Percentiles rank a stretch among this genome's conserved stretches.
phyloP scores from a whole-genome alignment of 2,888 invertebrate species.

The Pocota personata region DNA sequence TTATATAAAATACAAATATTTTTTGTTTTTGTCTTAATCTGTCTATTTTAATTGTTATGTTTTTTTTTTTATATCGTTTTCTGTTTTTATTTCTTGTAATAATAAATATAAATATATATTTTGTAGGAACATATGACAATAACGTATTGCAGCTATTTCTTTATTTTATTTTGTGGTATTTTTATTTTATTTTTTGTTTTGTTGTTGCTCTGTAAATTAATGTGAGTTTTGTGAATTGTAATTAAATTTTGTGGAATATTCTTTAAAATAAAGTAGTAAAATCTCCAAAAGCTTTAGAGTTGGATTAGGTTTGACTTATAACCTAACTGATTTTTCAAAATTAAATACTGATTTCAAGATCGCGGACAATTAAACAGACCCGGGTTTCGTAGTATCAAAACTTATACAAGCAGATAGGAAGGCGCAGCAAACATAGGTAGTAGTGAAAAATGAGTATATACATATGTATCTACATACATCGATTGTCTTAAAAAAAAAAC shows the following conservation, averaged over 20 bases:
- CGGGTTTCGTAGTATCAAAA: too few relatives aligned
- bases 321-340: too few relatives aligned
- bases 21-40: conserved; percentile 51
- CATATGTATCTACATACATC: too few relatives aligned
- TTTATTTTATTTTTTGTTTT: conserved; percentile 68
- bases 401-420: too few relatives aligned
- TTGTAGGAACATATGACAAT: conserved; percentile 83
- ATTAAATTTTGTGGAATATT: conserved; percentile 21
- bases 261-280: background rate
- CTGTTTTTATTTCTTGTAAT: conserved; percentile 67
- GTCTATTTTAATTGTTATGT: conserved; percentile 69
- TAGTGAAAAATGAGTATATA: too few relatives aligned
- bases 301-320: background rate
- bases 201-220: conserved; percentile 68
- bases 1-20: conserved; percentile 73
- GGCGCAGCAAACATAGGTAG: too few relatives aligned
- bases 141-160: conserved; percentile 83
- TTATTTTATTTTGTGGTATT: conserved; percentile 74
- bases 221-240: conserved; percentile 33
- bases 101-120: conserved; percentile 78
- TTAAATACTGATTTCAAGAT: too few relatives aligned
- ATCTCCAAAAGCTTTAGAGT: background rate
- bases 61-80: conserved; percentile 63
- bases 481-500: too few relatives aligned
- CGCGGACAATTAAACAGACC: too few relatives aligned